Evolutionary conservation across 2,113 vertebrate genomes (phyloP).

Genomic region (Microtus montanus): DNA sequence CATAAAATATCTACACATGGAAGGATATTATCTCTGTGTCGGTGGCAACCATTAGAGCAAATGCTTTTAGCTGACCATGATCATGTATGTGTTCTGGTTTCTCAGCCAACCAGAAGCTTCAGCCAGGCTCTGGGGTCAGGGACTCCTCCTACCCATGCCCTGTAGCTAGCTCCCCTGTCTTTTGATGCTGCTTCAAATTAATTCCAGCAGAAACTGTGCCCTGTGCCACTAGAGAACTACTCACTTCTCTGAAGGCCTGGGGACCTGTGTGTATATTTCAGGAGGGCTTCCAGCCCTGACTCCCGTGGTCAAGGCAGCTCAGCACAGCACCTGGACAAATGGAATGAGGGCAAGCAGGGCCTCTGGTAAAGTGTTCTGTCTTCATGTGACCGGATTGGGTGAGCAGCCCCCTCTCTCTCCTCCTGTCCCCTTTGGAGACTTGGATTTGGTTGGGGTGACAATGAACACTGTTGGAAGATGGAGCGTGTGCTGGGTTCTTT

Average conservation of each 20-base stretch:
- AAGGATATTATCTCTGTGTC: background rate
- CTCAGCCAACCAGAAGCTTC: background rate
- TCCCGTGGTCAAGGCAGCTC: background rate
- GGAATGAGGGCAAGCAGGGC: background rate
- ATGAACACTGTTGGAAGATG: background rate
- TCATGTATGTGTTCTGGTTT: background rate
- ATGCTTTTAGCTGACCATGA: no score
- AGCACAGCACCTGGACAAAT: background rate
- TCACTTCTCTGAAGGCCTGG: background rate
- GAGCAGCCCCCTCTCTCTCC: background rate
- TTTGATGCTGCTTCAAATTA: background rate
- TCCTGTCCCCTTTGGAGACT: background rate
- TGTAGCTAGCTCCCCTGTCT: no score
- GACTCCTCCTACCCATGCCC: background rate
- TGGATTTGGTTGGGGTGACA: background rate
- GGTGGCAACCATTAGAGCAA: background rate
- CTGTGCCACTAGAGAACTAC: background rate
- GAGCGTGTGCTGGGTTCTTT: background rate
- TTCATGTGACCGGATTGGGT: background rate
- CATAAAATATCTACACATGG: no score
- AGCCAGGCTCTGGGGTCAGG: background rate
- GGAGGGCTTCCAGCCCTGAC: background rate
- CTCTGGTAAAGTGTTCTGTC: background rate
- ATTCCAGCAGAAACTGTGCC: background rate
- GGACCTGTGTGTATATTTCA: background rate